phyloP scores from a whole-genome alignment of 1,140 invertebrate genomes.

The Drosophila kurseongensis region DNA sequence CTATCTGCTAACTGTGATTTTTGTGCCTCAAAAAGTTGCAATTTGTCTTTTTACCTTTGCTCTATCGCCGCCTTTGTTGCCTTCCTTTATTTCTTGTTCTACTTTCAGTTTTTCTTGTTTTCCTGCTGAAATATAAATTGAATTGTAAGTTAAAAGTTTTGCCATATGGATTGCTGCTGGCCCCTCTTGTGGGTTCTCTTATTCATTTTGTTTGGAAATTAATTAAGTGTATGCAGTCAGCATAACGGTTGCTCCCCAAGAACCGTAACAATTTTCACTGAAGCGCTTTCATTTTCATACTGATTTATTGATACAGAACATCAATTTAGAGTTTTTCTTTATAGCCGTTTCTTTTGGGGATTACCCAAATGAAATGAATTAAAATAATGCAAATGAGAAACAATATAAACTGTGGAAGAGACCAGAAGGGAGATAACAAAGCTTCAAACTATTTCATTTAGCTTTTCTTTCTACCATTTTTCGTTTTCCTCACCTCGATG shows the following conservation, averaged over 20 bases:
- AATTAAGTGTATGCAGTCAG: conserved; percentile 60
- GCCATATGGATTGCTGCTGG: conserved; percentile 51
- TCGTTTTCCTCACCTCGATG: conserved; percentile 35
- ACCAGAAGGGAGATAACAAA: conserved; percentile 34
- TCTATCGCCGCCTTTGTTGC: conserved; percentile 19
- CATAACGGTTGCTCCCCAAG: conserved; percentile 32
- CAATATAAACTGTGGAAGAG: conserved; percentile 51
- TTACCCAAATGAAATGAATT: conserved; percentile 59
- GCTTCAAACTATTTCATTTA: conserved; percentile 37
- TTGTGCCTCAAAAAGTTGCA: conserved; percentile 66
- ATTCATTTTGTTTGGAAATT: conserved; percentile 50
- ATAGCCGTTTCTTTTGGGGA: conserved; percentile 6
- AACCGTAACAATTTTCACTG: conserved; percentile 44
- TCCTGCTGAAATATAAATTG: conserved; percentile 57
- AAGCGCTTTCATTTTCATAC: conserved; percentile 48
- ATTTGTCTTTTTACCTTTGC: conserved; percentile 70
- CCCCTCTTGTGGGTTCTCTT: conserved; percentile 8
- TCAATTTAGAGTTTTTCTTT: conserved; percentile 3
- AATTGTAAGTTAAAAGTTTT: conserved; percentile 66
- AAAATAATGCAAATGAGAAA: conserved; percentile 79
- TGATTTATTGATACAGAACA: conserved; percentile 52
- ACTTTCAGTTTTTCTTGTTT: conserved; percentile 27
- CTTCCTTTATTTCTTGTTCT: conserved; percentile 23
- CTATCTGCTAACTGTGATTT: conserved; percentile 74
- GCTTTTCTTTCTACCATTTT: background rate